Evolutionary conservation across 2,113 vertebrate genomes (phyloP), one percentile per base, ranked within the genome.

Genomic region (Peucedramus taeniatus): DNA sequence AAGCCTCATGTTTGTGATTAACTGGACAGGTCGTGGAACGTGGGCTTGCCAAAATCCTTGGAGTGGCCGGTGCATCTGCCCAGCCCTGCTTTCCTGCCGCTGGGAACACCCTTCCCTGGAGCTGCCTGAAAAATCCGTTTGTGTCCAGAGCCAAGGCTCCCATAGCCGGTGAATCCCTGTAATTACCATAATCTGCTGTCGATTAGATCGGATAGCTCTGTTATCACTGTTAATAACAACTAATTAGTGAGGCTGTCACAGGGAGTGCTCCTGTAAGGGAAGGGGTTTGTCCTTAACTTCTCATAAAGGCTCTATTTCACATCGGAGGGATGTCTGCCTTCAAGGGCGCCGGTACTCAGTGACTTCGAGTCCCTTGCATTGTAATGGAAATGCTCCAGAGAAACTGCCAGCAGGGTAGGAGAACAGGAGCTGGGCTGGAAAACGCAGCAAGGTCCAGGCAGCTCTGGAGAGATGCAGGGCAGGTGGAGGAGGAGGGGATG

Each of bases 191-290:
- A 96, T 92, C 84, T 91, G 91, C 87, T 17, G 84, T 22, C 59
- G 83, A 93, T 96, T 66, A 96, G 86, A 94, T 83, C 23, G 83
- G 93, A 96, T 85, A 77, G 91, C 87, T 83, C 94, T 37, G 82
- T 54, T 91, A 96, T 91, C 93, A 17, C 87, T 66, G 87, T 83
- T 96, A 97, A 96, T 96, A 86, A 95, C 91, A 63, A 53, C 89
- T 97, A 94, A 96, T 97, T 90, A 95, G 82, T 3, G 66, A 85
- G 93, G 87, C 90, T 91, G 91, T 95, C 81, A 91, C 84, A 30
- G 87, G 91, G 87, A 96, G 77, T 30, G 77, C 89, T 50, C 66
- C 84, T 65, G 57, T 12, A 57, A 80, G 82, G 63, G 75, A 76
- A 91, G 30, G 45, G 49, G 11, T 87, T 89, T 87, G 66, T 77